Conservation (phyloP, 1,140 invertebrate species). For the Pristionchus pacificus region DNA sequence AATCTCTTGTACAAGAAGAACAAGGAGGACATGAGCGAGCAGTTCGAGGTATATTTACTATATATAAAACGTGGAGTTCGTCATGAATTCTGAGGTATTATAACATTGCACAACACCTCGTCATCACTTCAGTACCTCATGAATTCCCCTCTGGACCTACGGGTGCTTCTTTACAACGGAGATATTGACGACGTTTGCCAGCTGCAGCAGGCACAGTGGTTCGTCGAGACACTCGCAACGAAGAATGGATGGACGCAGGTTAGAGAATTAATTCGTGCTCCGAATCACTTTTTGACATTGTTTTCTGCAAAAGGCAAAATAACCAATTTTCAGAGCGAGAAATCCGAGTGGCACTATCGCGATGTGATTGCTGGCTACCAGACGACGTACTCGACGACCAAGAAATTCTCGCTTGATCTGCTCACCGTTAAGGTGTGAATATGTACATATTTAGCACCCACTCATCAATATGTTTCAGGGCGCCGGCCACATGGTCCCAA, state of each 20-base stretch:
- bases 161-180: slow-evolving; percentile 62
- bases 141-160: not conserved
- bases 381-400: slow-evolving; percentile 26
- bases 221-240: slow-evolving; percentile 56
- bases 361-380: slow-evolving; percentile 26
- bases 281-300: no score
- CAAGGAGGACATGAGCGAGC: no score
- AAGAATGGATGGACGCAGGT: slow-evolving; percentile 6
- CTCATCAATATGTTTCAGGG: no score
- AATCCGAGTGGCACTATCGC: slow-evolving; percentile 19
- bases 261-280: no score
- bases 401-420: slow-evolving; percentile 11
- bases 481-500: slow-evolving; percentile 64
- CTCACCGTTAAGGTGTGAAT: slow-evolving; percentile 24
- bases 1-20: no score
- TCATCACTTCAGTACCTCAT: not conserved
- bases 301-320: no score
- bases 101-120: no score
- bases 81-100: no score
- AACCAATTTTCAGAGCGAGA: no score
- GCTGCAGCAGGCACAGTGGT: slow-evolving; percentile 63
- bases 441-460: no score
- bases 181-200: slow-evolving; percentile 64
- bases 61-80: no score
- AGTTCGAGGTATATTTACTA: no score